These are phyloP conservation scores for Apotomis capreana DNA, from an alignment of 2,888 invertebrate genomes.

Conservation along the genomic window DNA sequence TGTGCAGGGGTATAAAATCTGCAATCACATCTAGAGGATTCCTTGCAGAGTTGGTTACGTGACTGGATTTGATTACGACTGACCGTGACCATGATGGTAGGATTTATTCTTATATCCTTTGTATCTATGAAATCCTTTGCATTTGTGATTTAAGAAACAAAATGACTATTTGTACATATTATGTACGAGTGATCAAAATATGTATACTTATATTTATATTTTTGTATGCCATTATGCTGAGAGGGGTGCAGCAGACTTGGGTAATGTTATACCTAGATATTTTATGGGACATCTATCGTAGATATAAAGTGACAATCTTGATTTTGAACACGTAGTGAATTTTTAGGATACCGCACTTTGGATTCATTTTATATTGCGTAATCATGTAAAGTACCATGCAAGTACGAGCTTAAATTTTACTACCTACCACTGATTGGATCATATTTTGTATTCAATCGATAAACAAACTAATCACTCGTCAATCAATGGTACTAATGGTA, in stretches of 20 bases:
- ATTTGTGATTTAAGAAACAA: too few species aligned
- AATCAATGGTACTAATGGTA: too few species aligned
- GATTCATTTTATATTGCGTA: slow-evolving; percentile 5
- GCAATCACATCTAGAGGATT: not conserved
- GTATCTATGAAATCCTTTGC: too few species aligned
- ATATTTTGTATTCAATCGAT: too few species aligned
- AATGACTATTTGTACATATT: too few species aligned
- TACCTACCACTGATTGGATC: too few species aligned
- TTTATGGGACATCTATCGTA: slow-evolving; percentile 16
- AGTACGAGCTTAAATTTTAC: too few species aligned
- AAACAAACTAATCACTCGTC: too few species aligned
- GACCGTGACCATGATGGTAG: not conserved
- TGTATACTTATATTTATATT: too few species aligned
- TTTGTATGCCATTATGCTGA: too few species aligned
- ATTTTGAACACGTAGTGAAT: slow-evolving; percentile 25
- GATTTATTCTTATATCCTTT: not conserved
- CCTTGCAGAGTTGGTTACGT: not conserved
- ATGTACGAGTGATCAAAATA: too few species aligned
- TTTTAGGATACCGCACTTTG: not conserved
- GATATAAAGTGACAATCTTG: slow-evolving; percentile 24
- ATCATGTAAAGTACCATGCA: not conserved
- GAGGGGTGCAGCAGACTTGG: not conserved
- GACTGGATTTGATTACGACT: not conserved
- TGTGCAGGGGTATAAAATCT: not conserved
- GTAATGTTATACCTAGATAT: slow-evolving; percentile 20